phyloP scores from a whole-genome alignment of 2,888 invertebrate species.

The Dione juno region DNA sequence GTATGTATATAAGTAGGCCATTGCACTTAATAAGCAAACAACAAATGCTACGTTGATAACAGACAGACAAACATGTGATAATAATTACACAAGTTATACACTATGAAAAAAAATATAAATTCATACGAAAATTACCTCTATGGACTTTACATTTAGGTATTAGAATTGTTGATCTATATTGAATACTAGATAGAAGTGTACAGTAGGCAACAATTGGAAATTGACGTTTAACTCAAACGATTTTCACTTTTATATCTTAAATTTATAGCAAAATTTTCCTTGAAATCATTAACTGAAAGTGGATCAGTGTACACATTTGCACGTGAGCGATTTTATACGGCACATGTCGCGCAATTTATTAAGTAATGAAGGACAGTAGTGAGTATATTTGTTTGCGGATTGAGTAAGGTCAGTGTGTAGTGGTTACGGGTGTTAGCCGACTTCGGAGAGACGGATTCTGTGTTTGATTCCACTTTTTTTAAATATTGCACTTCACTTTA shows the following conservation, averaged over 20 bases:
- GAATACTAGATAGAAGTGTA: neutral
- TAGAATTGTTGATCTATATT: neutral
- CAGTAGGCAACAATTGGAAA: neutral
- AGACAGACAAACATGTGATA: slow-evolving; percentile 38
- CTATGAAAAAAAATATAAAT: slow-evolving; percentile 20
- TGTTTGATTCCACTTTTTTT: neutral
- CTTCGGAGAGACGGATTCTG: neutral
- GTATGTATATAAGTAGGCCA: slow-evolving; percentile 40
- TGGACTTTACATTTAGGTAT: accelerated
- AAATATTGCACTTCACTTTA: neutral
- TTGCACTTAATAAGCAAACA: slow-evolving; percentile 42
- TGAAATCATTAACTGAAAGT: neutral
- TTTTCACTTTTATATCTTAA: neutral
- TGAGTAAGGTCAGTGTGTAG: slow-evolving; percentile 41
- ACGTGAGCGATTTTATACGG: slow-evolving; percentile 33
- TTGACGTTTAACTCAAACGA: neutral
- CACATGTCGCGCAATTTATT: slow-evolving; percentile 38
- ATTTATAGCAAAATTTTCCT: neutral
- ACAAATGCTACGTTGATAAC: slow-evolving; percentile 36
- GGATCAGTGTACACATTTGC: slow-evolving; percentile 19
- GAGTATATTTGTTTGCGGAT: slow-evolving; percentile 36
- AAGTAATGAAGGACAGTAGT: slow-evolving; percentile 40
- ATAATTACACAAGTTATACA: slow-evolving; percentile 25
- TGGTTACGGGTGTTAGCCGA: slow-evolving; percentile 25
- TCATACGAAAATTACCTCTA: slow-evolving; percentile 20